phyloP scores from a whole-genome alignment of 2,113 vertebrate genomes.

The Sinocyclocheilus anophthalmus region DNA sequence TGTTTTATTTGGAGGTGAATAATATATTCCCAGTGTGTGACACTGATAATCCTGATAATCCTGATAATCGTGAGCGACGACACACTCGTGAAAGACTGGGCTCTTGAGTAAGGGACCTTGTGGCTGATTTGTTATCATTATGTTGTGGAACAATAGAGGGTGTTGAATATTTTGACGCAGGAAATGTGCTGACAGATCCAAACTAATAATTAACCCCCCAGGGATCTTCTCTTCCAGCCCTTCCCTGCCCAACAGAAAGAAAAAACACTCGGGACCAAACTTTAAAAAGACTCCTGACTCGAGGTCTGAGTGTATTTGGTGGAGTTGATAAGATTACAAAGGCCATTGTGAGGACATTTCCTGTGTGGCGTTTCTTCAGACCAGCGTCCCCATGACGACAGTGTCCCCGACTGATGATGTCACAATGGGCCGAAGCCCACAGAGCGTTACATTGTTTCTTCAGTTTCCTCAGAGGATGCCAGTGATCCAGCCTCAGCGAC shows the following conservation, averaged over 20 bases:
- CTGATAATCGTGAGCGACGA: no score
- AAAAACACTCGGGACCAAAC: not conserved
- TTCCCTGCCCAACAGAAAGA: not conserved
- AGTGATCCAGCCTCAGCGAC: no score
- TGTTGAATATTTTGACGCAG: slow-evolving; percentile 28
- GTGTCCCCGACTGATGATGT: slow-evolving; percentile 6
- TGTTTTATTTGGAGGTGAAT: not conserved
- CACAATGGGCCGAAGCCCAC: not conserved
- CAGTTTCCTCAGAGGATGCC: slow-evolving; percentile 69
- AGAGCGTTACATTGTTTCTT: slow-evolving; percentile 60
- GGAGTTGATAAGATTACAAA: slow-evolving; percentile 33
- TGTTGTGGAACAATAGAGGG: slow-evolving; percentile 42
- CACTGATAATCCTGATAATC: not conserved
- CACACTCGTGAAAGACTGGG: not conserved
- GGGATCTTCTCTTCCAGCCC: slow-evolving; percentile 19
- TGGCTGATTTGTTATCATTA: slow-evolving; percentile 39
- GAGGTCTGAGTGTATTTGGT: slow-evolving; percentile 14
- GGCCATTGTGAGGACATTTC: slow-evolving; percentile 68
- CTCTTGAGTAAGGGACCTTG: not conserved
- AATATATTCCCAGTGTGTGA: not conserved
- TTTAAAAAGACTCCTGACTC: not conserved
- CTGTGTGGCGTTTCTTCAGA: slow-evolving; percentile 53
- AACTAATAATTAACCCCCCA: slow-evolving; percentile 25
- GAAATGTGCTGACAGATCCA: slow-evolving; percentile 6
- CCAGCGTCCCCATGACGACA: slow-evolving; percentile 56